Percentiles rank a stretch among this genome's conserved stretches.
These are phyloP conservation scores for Dryobotodes eremita DNA, from an alignment of 2,888 invertebrate species.

Conservation along the genomic window DNA sequence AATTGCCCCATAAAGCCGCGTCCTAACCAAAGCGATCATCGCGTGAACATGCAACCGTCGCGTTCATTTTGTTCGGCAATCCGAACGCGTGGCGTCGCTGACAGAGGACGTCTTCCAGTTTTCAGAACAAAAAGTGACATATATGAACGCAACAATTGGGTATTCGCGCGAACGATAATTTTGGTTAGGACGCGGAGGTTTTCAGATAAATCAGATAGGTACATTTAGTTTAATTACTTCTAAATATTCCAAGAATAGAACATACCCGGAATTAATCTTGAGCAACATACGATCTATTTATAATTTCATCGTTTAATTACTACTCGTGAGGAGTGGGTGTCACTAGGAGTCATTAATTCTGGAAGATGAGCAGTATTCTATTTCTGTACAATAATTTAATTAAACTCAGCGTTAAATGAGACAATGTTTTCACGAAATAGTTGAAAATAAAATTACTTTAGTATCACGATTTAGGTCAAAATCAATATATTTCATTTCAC, in stretches of 20 bases:
- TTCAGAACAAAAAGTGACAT: background rate
- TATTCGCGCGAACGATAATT: background rate
- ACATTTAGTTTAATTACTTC: too few species aligned
- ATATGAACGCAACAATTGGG: background rate
- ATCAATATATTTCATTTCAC: background rate
- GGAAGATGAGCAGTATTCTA: background rate
- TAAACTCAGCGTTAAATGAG: background rate
- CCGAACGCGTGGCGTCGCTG: background rate
- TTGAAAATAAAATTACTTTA: background rate
- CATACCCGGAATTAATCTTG: background rate
- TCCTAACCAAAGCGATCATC: background rate
- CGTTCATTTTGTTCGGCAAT: background rate
- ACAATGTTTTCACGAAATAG: background rate
- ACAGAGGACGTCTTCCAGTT: background rate
- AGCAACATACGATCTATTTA: background rate
- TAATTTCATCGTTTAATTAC: background rate
- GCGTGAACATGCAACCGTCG: background rate
- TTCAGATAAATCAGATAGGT: too few species aligned
- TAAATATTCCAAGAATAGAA: background rate
- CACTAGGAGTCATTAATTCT: background rate
- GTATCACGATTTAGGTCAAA: background rate
- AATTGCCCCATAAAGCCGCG: too few species aligned
- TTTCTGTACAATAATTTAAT: background rate
- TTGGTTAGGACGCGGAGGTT: background rate
- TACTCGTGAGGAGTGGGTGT: background rate